Base-by-base conservation (phyloP, 2,888 invertebrate genomes). In the Macrophya alboannulata region DNA sequence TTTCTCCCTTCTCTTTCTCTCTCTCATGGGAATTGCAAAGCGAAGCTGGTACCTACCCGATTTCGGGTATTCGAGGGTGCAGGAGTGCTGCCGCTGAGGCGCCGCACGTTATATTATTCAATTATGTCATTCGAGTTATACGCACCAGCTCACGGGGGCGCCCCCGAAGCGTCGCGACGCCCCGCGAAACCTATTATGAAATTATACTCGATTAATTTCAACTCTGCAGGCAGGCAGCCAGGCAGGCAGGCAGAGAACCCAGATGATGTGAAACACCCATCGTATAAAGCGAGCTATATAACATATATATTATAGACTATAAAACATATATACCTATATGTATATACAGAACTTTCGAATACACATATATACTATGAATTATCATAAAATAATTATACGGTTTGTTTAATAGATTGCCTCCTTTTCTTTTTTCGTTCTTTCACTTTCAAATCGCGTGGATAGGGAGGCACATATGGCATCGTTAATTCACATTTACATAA, bases 131-230 rank as follows among this genome's bases (percentile, higher is more conserved):
- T 91, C 91, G 88, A 90, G 92, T 92, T 92, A 91, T 91, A 92
- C 92, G 92, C 91, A 88, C 89, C 90, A 89, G 89, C 89, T 88
- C 48, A 82, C 72, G 65, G 31, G 51, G 31, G 79, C 82, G 84
- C 68, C 84, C 62, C 31, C 84, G 82, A 84, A 45, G 81, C 77
- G 51, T 45, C 82, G 62, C 43, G 45, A 12, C 71, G 62, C 43
- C 82, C 84, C 71, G 81, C 84, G 71, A 71, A 62, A 84, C 89
- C 90, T 89, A 91, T 91, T 91, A 91, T 90, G 92, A 92, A 93
- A 93, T 93, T 93, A 92, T 92, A 92, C 91, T 92, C 92, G 92
- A 93, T 93, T 93, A 92, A 93, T 93, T 92, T 88, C 88, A 88
- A 89, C 89, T 62, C 81, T 40, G 55, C 17, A 48, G 48, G 12